Evolutionary conservation across 2,888 invertebrate species (phyloP), one percentile per base, ranked within the genome.

Genomic region (Hypercompe scribonia): DNA sequence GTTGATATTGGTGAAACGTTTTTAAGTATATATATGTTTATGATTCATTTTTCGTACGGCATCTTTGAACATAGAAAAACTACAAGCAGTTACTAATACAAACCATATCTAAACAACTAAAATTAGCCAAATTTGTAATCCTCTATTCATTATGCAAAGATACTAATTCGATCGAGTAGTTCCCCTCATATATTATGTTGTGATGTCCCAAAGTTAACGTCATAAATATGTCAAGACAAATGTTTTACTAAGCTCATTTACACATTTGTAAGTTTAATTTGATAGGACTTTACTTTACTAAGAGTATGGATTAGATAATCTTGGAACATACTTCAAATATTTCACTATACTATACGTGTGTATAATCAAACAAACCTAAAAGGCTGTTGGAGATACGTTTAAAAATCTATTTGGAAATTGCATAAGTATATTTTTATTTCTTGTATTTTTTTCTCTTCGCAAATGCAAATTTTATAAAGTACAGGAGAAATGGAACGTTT

Each of bases 221-320:
- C 79, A 73, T 84, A 86, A 85, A 84, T 84, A 81, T 78, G 73
- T 74, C 71, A 65, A 68, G 75, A 73, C 79, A 81, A 71, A 76
- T 79, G 81, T 73, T 65, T 28, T 70, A 67, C 71, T 69, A 68
- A 72, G 34, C 64, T n/a, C 69, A 71, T 68, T 61, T 31, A 31
- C 7, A 2, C 61, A 31, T 61, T 61, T 61, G 31, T 61, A 61
- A 18, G 61, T 31, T 61, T 31, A 61, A 31, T 61, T 61, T 31
- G 18, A 31, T 31, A 61, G 15, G 15, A 31, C 7, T 61, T 31
- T 61, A 7, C 7, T 61, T 61, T 61, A 31, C 4, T 13, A 58
- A 28, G 4, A 58, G 13, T n/a, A 13, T 13, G 13, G 28, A 58
- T 13, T 0, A 42, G 13, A 3, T 42, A 13, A 42, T 11, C 36